A percentile compares a stretch with the other conserved stretches of the same genome.
phyloP scores from a whole-genome alignment of 2,113 vertebrate genomes.

The Eubucco bourcierii region DNA sequence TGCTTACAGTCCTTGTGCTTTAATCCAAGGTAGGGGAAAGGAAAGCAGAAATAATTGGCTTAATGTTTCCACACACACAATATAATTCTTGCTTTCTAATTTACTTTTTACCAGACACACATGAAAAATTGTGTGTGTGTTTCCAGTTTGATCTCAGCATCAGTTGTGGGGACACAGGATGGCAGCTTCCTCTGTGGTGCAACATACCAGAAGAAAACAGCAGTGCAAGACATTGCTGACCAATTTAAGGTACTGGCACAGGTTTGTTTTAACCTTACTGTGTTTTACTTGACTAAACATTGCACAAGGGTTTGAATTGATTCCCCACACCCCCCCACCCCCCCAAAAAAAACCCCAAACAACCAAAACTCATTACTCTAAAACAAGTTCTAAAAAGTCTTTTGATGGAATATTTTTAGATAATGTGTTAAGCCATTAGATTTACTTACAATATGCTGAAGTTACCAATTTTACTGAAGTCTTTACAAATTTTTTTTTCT shows the following conservation, averaged over 20 bases:
- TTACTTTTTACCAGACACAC: slow-evolving; percentile 43
- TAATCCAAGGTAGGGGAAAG: slow-evolving; percentile 23
- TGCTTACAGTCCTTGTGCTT: slow-evolving; percentile 57
- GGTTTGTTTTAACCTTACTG: background rate
- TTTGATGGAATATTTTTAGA: background rate
- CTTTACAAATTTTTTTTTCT: background rate
- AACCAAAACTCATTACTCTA: background rate
- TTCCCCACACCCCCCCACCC: no score
- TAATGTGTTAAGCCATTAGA: background rate
- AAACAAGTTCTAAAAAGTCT: background rate
- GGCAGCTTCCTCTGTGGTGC: slow-evolving; percentile 25
- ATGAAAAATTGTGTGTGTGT: background rate
- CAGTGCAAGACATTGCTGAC: background rate
- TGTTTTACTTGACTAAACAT: background rate
- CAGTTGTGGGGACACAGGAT: background rate
- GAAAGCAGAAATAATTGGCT: background rate
- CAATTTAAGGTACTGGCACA: background rate
- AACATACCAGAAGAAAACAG: background rate
- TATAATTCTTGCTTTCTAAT: background rate
- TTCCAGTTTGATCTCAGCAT: slow-evolving; percentile 56
- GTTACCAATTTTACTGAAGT: background rate
- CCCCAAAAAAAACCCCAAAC: background rate
- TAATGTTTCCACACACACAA: background rate
- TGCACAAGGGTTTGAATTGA: background rate
- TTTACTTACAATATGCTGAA: background rate